These are phyloP conservation scores for Stegophylla sp. DNA, from an alignment of 2,888 invertebrate species.

Conservation along the genomic window DNA sequence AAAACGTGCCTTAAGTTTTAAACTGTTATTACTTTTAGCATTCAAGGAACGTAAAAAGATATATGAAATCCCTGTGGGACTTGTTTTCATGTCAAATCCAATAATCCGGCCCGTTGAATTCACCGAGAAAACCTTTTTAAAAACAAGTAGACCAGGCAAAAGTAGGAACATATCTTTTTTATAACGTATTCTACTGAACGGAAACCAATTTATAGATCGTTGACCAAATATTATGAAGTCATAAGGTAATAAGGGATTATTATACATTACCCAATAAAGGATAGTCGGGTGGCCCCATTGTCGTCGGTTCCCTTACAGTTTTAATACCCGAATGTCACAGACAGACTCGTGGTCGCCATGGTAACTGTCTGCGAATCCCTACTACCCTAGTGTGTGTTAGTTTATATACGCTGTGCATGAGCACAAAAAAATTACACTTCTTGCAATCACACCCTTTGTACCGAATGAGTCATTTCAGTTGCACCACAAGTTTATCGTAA, in stretches of 20 bases:
- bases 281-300: constrained; percentile 34
- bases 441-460: constrained; percentile 51
- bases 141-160: constrained; percentile 19
- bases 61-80: constrained; percentile 42
- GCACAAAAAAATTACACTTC: constrained; percentile 42
- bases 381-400: constrained; percentile 46
- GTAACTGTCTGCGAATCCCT: constrained; percentile 50
- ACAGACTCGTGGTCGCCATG: constrained; percentile 51
- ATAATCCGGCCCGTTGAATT: constrained; percentile 42
- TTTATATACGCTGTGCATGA: constrained; percentile 33
- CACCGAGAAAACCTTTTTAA: constrained; percentile 5
- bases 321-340: constrained; percentile 52
- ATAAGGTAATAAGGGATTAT: constrained; percentile 52
- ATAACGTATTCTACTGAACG: constrained; percentile 12
- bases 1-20: constrained; percentile 46
- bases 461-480: constrained; percentile 52
- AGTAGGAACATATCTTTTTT: background rate
- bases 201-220: constrained; percentile 30
- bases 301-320: constrained; percentile 31
- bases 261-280: constrained; percentile 43
- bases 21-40: constrained; percentile 40
- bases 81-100: constrained; percentile 54
- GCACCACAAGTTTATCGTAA: constrained; percentile 22
- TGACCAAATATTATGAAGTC: constrained; percentile 18
- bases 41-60: constrained; percentile 9